Evolutionary conservation across 2,888 invertebrate genomes (phyloP).

Genomic region (Panzeria rudis): DNA sequence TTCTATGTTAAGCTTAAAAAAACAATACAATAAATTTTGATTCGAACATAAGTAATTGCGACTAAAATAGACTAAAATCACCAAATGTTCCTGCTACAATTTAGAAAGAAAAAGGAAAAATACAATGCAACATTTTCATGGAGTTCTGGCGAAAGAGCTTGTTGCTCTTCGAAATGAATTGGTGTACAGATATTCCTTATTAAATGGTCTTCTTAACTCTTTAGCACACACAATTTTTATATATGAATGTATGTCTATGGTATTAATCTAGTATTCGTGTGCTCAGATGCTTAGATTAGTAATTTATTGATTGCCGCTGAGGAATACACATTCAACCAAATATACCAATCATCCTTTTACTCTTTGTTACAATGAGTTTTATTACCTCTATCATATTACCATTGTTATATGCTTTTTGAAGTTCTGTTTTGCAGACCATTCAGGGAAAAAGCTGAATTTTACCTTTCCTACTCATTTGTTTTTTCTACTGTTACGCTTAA

Average conservation of each 20-base stretch:
- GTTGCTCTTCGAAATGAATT: constrained; percentile 17
- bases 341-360: constrained; percentile 21
- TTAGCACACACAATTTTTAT: neutral
- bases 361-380: neutral
- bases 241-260: neutral
- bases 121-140: neutral
- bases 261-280: no score
- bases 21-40: constrained; percentile 61
- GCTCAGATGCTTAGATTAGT: constrained; percentile 36
- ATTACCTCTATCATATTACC: constrained; percentile 20
- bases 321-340: constrained; percentile 19
- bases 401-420: constrained; percentile 16
- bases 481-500: constrained; percentile 53
- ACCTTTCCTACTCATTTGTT: constrained; percentile 47
- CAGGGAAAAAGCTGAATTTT: neutral
- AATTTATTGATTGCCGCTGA: constrained; percentile 62
- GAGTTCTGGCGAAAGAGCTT: neutral
- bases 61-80: constrained; percentile 22
- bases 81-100: constrained; percentile 20
- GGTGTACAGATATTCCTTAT: constrained; percentile 12
- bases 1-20: neutral
- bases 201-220: neutral
- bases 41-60: constrained; percentile 43
- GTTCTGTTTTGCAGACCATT: neutral
- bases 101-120: neutral